These are phyloP conservation scores for Parnassius mnemosyne DNA, from an alignment of 2,888 invertebrate species.

Conservation along the genomic window DNA sequence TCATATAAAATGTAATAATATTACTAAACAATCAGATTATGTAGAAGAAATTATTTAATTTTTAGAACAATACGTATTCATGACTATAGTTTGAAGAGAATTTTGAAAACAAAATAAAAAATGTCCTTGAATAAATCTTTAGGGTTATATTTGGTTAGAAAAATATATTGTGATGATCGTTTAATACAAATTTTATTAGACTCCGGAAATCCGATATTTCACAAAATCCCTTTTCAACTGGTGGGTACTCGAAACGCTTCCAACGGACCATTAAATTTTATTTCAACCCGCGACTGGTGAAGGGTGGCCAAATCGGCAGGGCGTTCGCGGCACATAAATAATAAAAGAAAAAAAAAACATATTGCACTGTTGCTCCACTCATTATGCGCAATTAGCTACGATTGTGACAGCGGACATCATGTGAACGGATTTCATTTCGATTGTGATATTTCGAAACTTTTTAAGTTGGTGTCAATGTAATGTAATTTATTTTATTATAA, in stretches of 20 bases:
- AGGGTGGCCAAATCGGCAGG: constrained; percentile 64
- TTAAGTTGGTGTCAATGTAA: constrained; percentile 45
- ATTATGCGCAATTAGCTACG: constrained; percentile 80
- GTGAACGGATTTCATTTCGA: constrained; percentile 69
- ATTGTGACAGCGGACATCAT: constrained; percentile 72
- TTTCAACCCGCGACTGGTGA: constrained; percentile 60
- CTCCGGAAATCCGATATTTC: constrained; percentile 73
- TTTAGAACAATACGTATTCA: too few species aligned
- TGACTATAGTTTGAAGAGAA: too few species aligned
- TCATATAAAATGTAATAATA: too few species aligned
- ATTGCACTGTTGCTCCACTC: constrained; percentile 73
- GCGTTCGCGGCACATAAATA: constrained; percentile 71
- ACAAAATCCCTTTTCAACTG: constrained; percentile 53
- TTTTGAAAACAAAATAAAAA: too few species aligned
- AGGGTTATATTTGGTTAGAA: too few species aligned
- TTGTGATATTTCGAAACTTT: constrained; percentile 38
- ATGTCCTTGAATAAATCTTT: too few species aligned
- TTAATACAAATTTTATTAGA: constrained; percentile 12
- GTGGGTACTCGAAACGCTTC: constrained; percentile 54
- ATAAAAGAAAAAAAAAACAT: constrained; percentile 67
- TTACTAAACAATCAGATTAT: too few species aligned
- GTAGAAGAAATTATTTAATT: too few species aligned
- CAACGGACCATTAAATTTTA: constrained; percentile 76
- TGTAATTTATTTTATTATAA: constrained; percentile 23
- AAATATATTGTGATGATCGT: not conserved